A percentile compares a stretch with the other conserved stretches of the same genome.
Conservation (phyloP, 2,113 vertebrate genomes). For the Addax nasomaculatus region DNA sequence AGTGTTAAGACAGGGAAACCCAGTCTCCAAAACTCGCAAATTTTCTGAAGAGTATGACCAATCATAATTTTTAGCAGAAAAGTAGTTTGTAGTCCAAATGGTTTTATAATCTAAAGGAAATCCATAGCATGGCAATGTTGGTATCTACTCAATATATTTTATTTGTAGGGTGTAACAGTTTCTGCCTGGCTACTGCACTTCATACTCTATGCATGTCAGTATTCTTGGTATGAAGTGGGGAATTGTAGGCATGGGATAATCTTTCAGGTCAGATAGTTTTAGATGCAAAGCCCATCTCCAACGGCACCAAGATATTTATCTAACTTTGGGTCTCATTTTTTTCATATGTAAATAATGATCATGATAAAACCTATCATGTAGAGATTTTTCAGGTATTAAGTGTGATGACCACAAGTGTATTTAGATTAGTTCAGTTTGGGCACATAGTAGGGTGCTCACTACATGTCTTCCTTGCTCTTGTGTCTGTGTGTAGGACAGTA, state of each 20-base stretch:
- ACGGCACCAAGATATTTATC: background rate
- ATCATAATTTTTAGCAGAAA: background rate
- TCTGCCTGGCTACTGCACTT: background rate
- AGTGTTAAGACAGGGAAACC: background rate
- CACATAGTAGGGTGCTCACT: background rate
- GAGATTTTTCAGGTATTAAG: background rate
- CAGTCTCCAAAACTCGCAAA: background rate
- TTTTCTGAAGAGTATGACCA: background rate
- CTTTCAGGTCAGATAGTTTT: background rate
- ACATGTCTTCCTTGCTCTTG: background rate
- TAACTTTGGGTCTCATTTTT: background rate
- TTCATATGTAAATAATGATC: background rate
- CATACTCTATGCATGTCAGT: background rate
- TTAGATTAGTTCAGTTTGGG: background rate
- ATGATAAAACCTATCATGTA: background rate
- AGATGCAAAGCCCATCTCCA: background rate
- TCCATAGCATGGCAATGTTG: accelerated
- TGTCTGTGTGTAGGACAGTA: background rate
- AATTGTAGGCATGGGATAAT: background rate
- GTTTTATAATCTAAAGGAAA: background rate
- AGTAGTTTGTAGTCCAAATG: background rate
- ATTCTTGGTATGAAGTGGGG: background rate
- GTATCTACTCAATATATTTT: background rate
- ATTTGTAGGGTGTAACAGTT: background rate
- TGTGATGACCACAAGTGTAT: background rate